These are phyloP conservation scores for Apotomis betuletana DNA, from an alignment of 2,888 invertebrate species.

Conservation along the genomic window DNA sequence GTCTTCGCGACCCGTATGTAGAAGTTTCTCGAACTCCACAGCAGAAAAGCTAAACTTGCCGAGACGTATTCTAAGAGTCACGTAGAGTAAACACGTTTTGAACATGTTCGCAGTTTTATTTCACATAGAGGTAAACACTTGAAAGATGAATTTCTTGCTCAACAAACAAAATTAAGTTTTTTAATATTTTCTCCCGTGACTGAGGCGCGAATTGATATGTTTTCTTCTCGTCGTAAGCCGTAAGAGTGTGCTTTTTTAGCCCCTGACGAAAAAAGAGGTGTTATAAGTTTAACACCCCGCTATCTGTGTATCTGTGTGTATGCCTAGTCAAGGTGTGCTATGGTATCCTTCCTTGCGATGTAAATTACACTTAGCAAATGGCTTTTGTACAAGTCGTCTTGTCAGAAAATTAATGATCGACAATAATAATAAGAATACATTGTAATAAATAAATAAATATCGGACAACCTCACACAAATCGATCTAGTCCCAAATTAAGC, in stretches of 20 bases:
- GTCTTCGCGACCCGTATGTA: constrained; percentile 43
- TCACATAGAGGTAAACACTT: constrained; percentile 71
- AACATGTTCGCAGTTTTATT: constrained; percentile 74
- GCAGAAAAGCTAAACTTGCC: constrained; percentile 60
- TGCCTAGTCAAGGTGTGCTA: too few relatives aligned
- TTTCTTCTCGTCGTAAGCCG: constrained; percentile 27
- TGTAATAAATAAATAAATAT: too few relatives aligned
- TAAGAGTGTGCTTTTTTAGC: not conserved
- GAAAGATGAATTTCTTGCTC: constrained; percentile 73
- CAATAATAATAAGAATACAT: too few relatives aligned
- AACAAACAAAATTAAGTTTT: constrained; percentile 69
- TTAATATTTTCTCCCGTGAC: constrained; percentile 42
- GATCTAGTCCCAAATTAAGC: too few relatives aligned
- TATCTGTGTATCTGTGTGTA: too few relatives aligned
- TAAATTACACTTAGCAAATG: too few relatives aligned
- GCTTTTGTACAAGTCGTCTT: too few relatives aligned
- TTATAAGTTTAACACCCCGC: too few relatives aligned
- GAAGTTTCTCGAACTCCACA: constrained; percentile 54
- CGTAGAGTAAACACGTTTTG: constrained; percentile 67
- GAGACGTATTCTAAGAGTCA: constrained; percentile 59
- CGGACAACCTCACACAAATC: too few relatives aligned
- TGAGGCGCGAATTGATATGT: constrained; percentile 33
- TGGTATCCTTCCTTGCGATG: too few relatives aligned
- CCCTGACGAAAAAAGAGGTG: too few relatives aligned
- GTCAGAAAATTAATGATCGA: too few relatives aligned